Percentiles rank a stretch among this genome's conserved stretches.
These are phyloP conservation scores for Meleagris gallopavo DNA, from an alignment of 2,113 vertebrate species.

Conservation along the genomic window DNA sequence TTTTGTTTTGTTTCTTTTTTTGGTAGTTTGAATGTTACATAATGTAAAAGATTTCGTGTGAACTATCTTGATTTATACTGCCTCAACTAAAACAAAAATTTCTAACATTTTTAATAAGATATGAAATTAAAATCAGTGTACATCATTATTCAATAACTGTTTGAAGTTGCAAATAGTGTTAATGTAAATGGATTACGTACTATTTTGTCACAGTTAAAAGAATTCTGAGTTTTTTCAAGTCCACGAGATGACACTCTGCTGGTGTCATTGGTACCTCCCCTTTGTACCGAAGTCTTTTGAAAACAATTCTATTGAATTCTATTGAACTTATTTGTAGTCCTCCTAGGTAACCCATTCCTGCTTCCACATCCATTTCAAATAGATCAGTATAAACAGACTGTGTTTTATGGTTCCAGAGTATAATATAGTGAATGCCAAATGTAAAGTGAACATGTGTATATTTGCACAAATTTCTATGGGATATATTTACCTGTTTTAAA, in stretches of 20 bases:
- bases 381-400: not conserved
- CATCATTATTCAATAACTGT: not conserved
- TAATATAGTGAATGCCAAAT: not conserved
- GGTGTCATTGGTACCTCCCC: rapidly evolving
- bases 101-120: not conserved
- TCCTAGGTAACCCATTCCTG: too few relatives aligned
- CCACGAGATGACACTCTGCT: not conserved
- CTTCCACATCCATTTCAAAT: not conserved
- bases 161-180: not conserved
- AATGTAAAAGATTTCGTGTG: not conserved
- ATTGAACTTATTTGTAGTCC: too few relatives aligned
- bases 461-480: not conserved
- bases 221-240: not conserved
- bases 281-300: not conserved
- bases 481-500: not conserved
- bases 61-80: not conserved
- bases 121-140: not conserved
- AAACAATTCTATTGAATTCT: not conserved
- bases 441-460: not conserved
- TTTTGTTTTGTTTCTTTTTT: not conserved
- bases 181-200: rapidly evolving
- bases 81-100: not conserved
- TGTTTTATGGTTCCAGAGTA: not conserved
- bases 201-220: rapidly evolving
- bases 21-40: not conserved